Evolutionary conservation across 2,888 invertebrate genomes (phyloP), one percentile per base, ranked within the genome.

Genomic region (Eulithis testata): DNA sequence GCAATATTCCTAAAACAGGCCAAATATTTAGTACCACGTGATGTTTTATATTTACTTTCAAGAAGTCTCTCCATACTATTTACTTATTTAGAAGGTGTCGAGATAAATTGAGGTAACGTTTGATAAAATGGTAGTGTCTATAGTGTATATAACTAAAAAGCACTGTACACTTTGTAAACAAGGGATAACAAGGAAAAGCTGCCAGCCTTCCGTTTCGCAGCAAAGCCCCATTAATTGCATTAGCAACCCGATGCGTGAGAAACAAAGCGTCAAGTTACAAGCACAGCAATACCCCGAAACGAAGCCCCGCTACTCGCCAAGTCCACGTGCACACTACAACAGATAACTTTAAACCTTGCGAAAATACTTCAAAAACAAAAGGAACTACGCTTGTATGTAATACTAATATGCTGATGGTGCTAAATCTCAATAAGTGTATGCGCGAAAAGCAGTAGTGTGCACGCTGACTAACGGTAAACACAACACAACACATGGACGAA

Each of bases 211-310:
- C 60, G 58, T 63, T 59, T 64, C 47, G 65, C 58, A 66, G 59
- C 47, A 63, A 70, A 69, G 64, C 60, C 61, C 76, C 73, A 75
- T 76, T 76, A 78, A 78, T 78, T 68, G 71, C 73, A 70, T 77
- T 75, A 76, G 74, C 77, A 80, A 82, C 72, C 70, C 65, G 78
- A 82, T 73, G 79, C 83, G 83, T 83, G 82, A 79, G 83, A 85
- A 84, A 79, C 80, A 78, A 79, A 78, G 79, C 75, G 71, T 80
- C 76, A 73, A 75, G 78, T 83, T 82, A 80, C 82, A 75, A 76
- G 77, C 68, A 73, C 72, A 73, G 74, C 14, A 78, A 79, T 75
- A 78, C 68, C 66, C 74, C 65, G 65, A 72, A 66, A 63, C 67
- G 76, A 78, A 82, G 78, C 75, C 76, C 68, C 62, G 60, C 60